Conservation (phyloP, 2,888 invertebrate genomes). For the Drosophila cracens region DNA sequence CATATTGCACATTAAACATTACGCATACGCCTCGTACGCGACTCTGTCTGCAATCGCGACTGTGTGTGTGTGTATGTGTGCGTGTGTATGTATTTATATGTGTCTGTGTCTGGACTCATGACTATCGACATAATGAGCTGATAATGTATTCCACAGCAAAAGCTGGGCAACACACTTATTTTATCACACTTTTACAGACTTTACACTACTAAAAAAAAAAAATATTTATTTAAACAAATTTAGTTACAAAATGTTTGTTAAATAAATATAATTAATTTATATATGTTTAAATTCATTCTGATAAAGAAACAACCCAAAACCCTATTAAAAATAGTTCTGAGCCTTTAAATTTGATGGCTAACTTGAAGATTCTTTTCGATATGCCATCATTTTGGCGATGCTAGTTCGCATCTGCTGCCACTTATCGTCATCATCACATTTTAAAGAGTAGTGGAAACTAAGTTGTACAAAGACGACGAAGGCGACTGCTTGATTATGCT, state of each 20-base stretch:
- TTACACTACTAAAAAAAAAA: background rate
- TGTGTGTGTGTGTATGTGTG: slow-evolving; percentile 20
- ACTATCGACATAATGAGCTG: slow-evolving; percentile 28
- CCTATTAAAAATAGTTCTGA: background rate
- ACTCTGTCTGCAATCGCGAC: slow-evolving; percentile 13
- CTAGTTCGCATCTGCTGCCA: background rate
- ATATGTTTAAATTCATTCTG: background rate
- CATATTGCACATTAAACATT: slow-evolving; percentile 28
- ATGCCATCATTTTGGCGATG: slow-evolving; percentile 5
- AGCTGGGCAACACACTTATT: background rate
- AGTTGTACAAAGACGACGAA: slow-evolving; percentile 11
- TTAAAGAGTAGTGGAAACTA: slow-evolving; percentile 5
- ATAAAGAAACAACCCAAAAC: background rate
- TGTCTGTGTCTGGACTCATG: slow-evolving; percentile 4
- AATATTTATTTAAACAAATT: background rate
- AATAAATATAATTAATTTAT: too few species aligned
- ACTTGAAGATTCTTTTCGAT: background rate
- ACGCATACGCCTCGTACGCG: slow-evolving; percentile 44
- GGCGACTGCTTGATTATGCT: slow-evolving; percentile 31
- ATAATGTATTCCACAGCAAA: slow-evolving; percentile 44
- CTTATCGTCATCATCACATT: background rate
- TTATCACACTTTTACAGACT: background rate
- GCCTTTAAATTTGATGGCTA: background rate
- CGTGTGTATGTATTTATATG: background rate
- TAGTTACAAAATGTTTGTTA: background rate